Percentiles rank a stretch among this genome's conserved stretches.
These are phyloP conservation scores for Eristalis intricaria DNA, from an alignment of 2,888 invertebrate genomes.

Conservation along the genomic window DNA sequence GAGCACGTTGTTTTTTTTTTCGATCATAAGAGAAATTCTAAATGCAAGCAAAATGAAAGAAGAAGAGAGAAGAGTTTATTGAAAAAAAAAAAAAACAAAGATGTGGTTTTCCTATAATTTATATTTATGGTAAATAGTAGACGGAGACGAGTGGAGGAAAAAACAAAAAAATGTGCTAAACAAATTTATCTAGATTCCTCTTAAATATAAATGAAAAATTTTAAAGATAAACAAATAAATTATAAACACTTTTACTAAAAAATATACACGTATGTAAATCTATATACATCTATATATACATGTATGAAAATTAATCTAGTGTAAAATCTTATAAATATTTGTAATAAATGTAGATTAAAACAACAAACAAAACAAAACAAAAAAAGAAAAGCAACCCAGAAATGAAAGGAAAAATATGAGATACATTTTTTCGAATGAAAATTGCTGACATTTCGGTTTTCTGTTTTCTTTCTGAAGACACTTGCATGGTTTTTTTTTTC, in stretches of 20 bases:
- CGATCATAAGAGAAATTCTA: not conserved
- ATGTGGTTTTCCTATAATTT: constrained; percentile 45
- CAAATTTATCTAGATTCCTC: constrained; percentile 55
- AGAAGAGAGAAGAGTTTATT: too few species aligned
- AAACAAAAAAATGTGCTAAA: constrained; percentile 64
- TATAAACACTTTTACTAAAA: not conserved
- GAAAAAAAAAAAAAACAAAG: constrained; percentile 1
- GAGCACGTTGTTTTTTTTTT: not conserved
- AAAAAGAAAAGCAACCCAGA: not conserved
- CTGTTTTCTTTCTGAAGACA: constrained; percentile 21
- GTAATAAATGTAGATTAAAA: constrained; percentile 70
- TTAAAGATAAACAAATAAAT: not conserved
- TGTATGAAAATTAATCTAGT: constrained; percentile 64
- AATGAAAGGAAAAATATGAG: not conserved
- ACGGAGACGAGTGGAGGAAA: not conserved
- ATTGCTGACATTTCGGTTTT: constrained; percentile 37
- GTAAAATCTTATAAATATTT: constrained; percentile 71
- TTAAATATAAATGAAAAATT: constrained; percentile 31
- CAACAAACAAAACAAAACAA: constrained; percentile 22
- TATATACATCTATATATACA: constrained; percentile 52
- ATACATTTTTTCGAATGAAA: constrained; percentile 40
- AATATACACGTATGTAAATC: constrained; percentile 38
- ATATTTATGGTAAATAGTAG: constrained; percentile 21
- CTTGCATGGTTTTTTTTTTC: constrained; percentile 14
- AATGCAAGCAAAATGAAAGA: not conserved